Conservation (phyloP, 2,113 vertebrate species). For the Cairina moschata region DNA sequence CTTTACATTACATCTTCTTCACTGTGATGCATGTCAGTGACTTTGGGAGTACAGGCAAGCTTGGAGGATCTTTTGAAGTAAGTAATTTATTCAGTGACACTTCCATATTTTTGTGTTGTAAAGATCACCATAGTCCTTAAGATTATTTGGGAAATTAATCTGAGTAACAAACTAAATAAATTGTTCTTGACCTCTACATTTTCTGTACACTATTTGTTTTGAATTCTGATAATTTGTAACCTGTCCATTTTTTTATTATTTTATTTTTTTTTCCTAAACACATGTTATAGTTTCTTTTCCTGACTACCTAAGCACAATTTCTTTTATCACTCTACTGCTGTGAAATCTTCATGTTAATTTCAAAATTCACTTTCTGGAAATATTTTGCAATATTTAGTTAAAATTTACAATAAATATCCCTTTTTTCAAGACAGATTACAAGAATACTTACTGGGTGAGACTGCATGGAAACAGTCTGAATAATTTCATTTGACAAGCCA, state of each 20-base stretch:
- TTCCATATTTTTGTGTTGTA: not conserved
- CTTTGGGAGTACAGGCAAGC: not conserved
- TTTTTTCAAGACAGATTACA: not conserved
- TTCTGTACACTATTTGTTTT: not conserved
- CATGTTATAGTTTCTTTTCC: not conserved
- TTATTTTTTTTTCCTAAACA: not conserved
- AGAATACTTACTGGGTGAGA: not conserved
- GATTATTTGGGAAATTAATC: not conserved
- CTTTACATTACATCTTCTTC: not conserved
- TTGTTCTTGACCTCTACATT: not conserved
- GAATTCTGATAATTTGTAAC: not conserved
- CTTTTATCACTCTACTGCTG: not conserved
- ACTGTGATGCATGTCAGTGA: not conserved
- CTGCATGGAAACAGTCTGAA: not conserved
- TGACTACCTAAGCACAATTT: not conserved
- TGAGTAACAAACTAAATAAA: not conserved
- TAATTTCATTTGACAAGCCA: not conserved
- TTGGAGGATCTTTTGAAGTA: not conserved
- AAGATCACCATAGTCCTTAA: not conserved
- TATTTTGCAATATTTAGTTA: slow-evolving; percentile 24
- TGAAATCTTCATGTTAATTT: not conserved
- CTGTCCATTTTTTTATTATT: not conserved
- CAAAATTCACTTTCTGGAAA: slow-evolving; percentile 15
- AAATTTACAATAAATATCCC: not conserved
- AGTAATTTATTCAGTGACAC: not conserved